These are phyloP conservation scores for Sphecodes monilicornis DNA, from an alignment of 2,888 invertebrate genomes.

Conservation along the genomic window DNA sequence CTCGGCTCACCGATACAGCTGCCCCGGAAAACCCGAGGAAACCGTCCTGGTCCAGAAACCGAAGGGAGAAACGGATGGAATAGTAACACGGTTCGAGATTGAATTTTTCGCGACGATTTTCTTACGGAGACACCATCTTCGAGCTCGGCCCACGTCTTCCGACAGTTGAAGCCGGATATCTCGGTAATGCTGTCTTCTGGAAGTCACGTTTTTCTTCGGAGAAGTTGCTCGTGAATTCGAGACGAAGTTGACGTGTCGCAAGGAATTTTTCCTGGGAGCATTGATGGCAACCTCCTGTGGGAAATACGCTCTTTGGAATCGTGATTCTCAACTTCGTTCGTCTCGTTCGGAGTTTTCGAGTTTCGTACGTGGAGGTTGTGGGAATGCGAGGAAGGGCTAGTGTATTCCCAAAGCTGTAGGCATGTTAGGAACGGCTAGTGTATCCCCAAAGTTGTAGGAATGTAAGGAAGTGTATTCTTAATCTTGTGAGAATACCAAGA, in stretches of 20 bases:
- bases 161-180: not conserved
- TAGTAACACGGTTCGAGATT: not conserved
- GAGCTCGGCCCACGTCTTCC: not conserved
- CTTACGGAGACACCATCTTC: not conserved
- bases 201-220: not conserved
- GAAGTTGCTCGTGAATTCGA: not conserved
- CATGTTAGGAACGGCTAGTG: too few species aligned
- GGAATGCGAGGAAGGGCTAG: too few species aligned
- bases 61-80: not conserved
- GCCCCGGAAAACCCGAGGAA: not conserved
- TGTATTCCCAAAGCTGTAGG: too few species aligned
- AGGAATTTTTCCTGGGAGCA: not conserved
- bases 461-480: too few species aligned
- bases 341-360: not conserved
- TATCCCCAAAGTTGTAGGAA: too few species aligned
- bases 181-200: not conserved
- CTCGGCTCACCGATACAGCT: not conserved
- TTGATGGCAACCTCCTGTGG: not conserved
- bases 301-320: not conserved
- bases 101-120: slow-evolving; percentile 23
- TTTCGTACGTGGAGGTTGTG: not conserved
- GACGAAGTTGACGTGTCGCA: not conserved
- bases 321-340: not conserved
- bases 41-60: not conserved
- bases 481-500: too few species aligned